Conservation (phyloP, 2,888 invertebrate genomes). For the Drosophila longiperda region DNA sequence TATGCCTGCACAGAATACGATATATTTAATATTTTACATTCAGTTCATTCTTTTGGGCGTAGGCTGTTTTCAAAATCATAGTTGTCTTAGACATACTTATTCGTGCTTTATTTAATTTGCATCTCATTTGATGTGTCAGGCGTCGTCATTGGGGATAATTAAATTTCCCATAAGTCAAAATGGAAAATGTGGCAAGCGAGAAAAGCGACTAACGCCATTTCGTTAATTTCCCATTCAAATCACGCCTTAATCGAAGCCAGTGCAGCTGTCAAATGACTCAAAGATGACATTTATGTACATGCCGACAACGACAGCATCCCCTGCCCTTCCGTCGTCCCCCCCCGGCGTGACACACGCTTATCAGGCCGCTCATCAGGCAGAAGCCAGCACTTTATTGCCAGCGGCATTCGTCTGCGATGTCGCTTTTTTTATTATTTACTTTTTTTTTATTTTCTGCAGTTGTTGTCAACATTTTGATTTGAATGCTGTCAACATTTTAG, state of each 20-base stretch:
- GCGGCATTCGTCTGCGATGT: constrained; percentile 41
- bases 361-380: constrained; percentile 20
- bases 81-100: neutral
- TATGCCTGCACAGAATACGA: neutral
- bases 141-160: constrained; percentile 46
- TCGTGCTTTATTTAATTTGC: constrained; percentile 5
- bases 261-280: constrained; percentile 70
- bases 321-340: too few relatives aligned
- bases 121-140: constrained; percentile 28
- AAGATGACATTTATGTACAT: constrained; percentile 73
- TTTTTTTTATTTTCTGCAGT: constrained; percentile 27
- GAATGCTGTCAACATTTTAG: constrained; percentile 77
- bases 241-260: constrained; percentile 69
- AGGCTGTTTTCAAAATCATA: neutral
- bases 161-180: constrained; percentile 49
- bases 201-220: constrained; percentile 29
- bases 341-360: neutral
- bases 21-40: neutral
- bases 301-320: constrained; percentile 40
- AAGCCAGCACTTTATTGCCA: constrained; percentile 33
- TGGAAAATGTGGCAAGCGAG: constrained; percentile 16
- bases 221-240: constrained; percentile 70
- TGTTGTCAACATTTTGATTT: constrained; percentile 71
- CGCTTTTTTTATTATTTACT: constrained; percentile 20
- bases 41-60: neutral